phyloP scores from a whole-genome alignment of 2,888 invertebrate genomes.

The Gymnoscelis rufifasciata region DNA sequence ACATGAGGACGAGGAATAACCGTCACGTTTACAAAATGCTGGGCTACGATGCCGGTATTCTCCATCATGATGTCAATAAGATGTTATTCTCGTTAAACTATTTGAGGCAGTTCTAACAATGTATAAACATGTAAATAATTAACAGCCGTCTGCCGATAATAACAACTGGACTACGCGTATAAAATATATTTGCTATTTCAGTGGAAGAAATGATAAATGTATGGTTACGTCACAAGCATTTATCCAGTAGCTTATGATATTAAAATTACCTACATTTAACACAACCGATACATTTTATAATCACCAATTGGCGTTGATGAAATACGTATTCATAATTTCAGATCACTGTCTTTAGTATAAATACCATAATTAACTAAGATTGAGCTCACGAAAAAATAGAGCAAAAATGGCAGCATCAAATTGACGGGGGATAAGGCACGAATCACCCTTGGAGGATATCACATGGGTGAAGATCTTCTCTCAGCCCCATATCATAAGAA shows the following conservation, averaged over 20 bases:
- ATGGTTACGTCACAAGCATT: conserved; percentile 12
- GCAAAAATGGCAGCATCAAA: conserved; percentile 18
- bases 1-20: conserved; percentile 9
- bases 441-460: conserved; percentile 17
- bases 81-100: conserved; percentile 13
- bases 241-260: conserved; percentile 10
- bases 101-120: conserved; percentile 18
- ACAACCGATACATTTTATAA: conserved; percentile 18
- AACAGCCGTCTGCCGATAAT: conserved; percentile 16
- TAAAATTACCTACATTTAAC: conserved; percentile 15
- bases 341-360: conserved; percentile 8
- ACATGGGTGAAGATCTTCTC: conserved; percentile 16
- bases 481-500: conserved; percentile 11
- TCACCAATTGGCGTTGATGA: conserved; percentile 7
- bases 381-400: conserved; percentile 14
- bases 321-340: conserved; percentile 7
- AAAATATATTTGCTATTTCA: conserved; percentile 14
- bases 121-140: conserved; percentile 20
- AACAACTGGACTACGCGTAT: conserved; percentile 15
- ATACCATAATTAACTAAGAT: conserved; percentile 15
- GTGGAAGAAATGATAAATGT: conserved; percentile 19
- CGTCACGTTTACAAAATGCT: conserved; percentile 11
- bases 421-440: conserved; percentile 23
- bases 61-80: conserved; percentile 5
- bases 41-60: conserved; percentile 8